These are phyloP conservation scores for Pseudomyrmex dendroicus DNA, from an alignment of 1,140 invertebrate species.

Conservation along the genomic window DNA sequence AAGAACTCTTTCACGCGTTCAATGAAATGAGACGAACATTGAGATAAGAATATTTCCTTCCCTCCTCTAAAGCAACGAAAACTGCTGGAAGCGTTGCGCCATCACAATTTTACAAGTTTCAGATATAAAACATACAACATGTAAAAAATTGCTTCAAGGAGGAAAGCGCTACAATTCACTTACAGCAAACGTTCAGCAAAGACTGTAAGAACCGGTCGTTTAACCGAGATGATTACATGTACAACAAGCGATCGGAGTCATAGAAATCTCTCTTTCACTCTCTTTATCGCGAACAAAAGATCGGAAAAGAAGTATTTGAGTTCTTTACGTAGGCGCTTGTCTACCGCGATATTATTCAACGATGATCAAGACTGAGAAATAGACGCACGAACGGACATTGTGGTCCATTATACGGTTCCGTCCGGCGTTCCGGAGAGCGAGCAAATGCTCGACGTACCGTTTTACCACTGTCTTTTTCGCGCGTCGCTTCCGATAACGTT, in stretches of 20 bases:
- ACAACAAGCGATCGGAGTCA: neutral
- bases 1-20: neutral
- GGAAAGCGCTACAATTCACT: neutral
- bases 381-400: conserved; percentile 49
- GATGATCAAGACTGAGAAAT: conserved; percentile 32
- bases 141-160: neutral
- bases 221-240: neutral
- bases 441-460: conserved; percentile 65
- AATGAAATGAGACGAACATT: neutral
- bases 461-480: conserved; percentile 58
- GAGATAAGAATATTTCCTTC: neutral
- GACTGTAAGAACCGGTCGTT: conserved; percentile 2
- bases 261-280: conserved; percentile 27
- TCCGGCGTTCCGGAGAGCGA: conserved; percentile 56
- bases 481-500: conserved; percentile 55
- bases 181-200: neutral
- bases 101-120: neutral
- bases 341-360: conserved; percentile 56
- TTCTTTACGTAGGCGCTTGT: neutral
- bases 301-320: neutral
- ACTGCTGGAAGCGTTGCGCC: neutral
- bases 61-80: neutral
- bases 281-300: conserved; percentile 34
- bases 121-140: neutral
- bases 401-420: conserved; percentile 42